Base-by-base conservation (phyloP, 2,113 vertebrate genomes). In the Callocephalon fimbriatum region DNA sequence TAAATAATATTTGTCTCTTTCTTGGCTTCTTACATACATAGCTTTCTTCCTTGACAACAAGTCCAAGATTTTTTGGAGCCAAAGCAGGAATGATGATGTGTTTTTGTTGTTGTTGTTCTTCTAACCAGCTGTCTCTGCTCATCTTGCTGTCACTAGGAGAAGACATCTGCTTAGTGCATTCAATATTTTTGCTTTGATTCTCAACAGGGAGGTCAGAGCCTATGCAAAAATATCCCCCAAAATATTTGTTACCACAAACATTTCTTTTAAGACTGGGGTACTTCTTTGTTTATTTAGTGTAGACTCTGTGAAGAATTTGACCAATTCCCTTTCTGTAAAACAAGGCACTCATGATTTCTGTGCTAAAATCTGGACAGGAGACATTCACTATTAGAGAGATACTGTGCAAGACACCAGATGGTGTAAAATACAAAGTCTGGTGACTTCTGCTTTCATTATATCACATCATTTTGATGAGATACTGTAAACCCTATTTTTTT, bases 61-160 rank as follows among this genome's bases (percentile, higher is more conserved):
- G 88, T 93, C 96, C 97, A 96, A 97, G 86, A 74, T 97, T 88
- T 95, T 96, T 81, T 95, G 63, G 94, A 92, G 92, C 75, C 88
- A 96, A 86, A 88, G 78, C 53, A 78, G 86, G 67, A 95, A 97
- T 91, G 86, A 95, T 93, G 89, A 80, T 96, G 88, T 93, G 91
- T 96, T 95, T 88, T 87, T 95, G 95, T 96, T 96, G 96, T 95
- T 95, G 79, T 96, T 93, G 83, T 95, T 97, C 21, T 96, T 97
- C 96, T 95, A 87, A 95, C 95, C 96, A 98, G 96, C 94, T 97
- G 97, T 87, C 94, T 94, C 83, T 88, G 93, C 84, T 97, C 95
- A 96, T 97, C 92, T 97, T 82, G 71, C 96, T 97, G 96, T 97
- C 92, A 91, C 76, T 92, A 73, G 88, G 78, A 96, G 93, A 95